Conservation (phyloP, 2,797 vertebrate species). For the Lepus oiostolus region DNA sequence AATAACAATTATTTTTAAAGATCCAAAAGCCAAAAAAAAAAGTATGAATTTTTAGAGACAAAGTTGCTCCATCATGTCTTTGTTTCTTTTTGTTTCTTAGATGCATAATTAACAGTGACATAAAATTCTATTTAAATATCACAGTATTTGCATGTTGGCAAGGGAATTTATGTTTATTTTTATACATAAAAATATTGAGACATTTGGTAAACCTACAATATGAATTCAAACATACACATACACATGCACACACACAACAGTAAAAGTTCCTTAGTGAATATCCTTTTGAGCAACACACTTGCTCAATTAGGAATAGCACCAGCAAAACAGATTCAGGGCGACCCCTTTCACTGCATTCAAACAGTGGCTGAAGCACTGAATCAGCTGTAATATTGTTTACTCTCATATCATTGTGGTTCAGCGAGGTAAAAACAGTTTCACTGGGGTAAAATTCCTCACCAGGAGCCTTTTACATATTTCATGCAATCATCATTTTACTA, state of each 20-base stretch:
- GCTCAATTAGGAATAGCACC: neutral
- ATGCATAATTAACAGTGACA: neutral
- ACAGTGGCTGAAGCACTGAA: neutral
- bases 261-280: neutral
- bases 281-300: neutral
- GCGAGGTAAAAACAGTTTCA: neutral
- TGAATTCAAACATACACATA: neutral
- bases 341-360: neutral
- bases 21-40: neutral
- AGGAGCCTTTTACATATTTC: neutral
- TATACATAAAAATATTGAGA: conserved; percentile 9
- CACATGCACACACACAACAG: neutral
- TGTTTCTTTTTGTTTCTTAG: neutral
- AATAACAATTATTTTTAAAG: neutral
- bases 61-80: neutral
- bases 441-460: conserved; percentile 1
- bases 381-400: rapidly evolving
- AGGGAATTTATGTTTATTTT: conserved; percentile 38
- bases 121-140: neutral
- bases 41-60: neutral
- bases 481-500: neutral
- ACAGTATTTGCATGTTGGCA: neutral
- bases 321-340: conserved; percentile 43
- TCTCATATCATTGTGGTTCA: neutral
- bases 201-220: conserved; percentile 50